Percentiles rank a stretch among this genome's conserved stretches.
phyloP scores from a whole-genome alignment of 2,888 invertebrate species.

The Nephrotoma appendiculata region DNA sequence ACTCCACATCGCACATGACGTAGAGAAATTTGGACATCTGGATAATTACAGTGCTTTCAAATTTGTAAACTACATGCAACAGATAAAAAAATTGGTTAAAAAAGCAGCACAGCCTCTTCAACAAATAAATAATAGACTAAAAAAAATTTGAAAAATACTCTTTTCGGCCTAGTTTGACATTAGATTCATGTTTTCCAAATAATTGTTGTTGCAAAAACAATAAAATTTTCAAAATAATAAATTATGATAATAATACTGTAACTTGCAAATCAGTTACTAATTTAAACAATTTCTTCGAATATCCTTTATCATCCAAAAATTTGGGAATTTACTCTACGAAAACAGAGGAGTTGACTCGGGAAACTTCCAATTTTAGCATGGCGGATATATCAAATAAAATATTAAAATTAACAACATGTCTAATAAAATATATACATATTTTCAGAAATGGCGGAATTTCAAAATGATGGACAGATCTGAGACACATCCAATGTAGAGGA shows the following conservation, averaged over 20 bases:
- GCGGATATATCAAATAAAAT: too few species aligned
- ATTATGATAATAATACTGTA: not conserved
- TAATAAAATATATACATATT: too few species aligned
- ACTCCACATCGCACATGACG: slow-evolving; percentile 9
- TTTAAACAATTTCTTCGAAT: not conserved
- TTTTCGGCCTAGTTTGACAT: not conserved
- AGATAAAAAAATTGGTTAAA: not conserved
- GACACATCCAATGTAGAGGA: too few species aligned
- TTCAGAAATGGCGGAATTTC: too few species aligned
- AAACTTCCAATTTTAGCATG: too few species aligned
- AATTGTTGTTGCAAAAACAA: not conserved
- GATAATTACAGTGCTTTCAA: not conserved
- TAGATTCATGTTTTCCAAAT: not conserved
- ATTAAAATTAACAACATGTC: too few species aligned
- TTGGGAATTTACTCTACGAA: not conserved
- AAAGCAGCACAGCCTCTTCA: not conserved
- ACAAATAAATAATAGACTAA: slow-evolving; percentile 1
- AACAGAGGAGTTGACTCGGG: too few species aligned
- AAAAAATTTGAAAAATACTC: not conserved
- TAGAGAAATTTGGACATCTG: slow-evolving; percentile 4
- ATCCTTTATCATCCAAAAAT: not conserved
- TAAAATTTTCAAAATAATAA: not conserved
- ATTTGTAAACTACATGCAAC: not conserved
- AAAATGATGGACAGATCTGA: too few species aligned
- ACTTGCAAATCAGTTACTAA: not conserved